These are phyloP conservation scores for Styela clava DNA, from an alignment of 23 tunicate species.

Conservation along the genomic window DNA sequence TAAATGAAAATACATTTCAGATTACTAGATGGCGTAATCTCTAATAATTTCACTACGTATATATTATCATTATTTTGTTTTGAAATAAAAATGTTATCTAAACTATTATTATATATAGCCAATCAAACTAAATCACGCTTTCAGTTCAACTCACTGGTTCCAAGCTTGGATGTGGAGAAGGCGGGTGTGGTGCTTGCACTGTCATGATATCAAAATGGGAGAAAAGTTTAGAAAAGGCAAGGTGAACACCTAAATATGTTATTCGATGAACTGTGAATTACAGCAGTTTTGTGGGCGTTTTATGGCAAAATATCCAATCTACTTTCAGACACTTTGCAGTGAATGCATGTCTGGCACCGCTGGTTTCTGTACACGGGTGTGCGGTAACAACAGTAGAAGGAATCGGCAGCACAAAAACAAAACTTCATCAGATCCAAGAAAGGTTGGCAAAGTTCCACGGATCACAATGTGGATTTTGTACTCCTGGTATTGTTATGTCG, in stretches of 20 bases:
- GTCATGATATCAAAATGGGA: constrained; percentile 93
- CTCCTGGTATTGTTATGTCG: constrained; percentile 98
- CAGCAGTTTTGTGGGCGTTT: too few relatives aligned
- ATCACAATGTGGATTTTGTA: constrained; percentile 97
- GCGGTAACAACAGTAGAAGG: constrained; percentile 99
- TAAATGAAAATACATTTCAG: too few relatives aligned
- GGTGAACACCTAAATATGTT: constrained; percentile 4
- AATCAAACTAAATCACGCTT: not conserved
- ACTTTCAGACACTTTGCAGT: constrained; percentile 65
- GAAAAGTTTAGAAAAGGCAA: not conserved
- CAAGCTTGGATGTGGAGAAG: constrained; percentile 99
- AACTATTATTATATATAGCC: not conserved
- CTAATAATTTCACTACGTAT: not conserved
- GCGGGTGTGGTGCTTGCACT: constrained; percentile 99
- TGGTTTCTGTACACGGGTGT: constrained; percentile 67
- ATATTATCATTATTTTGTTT: too few relatives aligned
- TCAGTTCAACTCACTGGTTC: constrained; percentile 73
- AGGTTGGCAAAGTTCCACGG: constrained; percentile 83
- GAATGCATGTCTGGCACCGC: constrained; percentile 85
- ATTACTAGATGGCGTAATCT: too few relatives aligned
- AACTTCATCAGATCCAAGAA: constrained; percentile 84
- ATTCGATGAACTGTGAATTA: too few relatives aligned
- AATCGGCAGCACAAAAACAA: constrained; percentile 84
- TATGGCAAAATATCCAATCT: too few relatives aligned
- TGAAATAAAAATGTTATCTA: not conserved